Percentiles rank a stretch among this genome's conserved stretches.
These are phyloP conservation scores for Alligator sinensis DNA, from an alignment of 2,113 vertebrate genomes.

Conservation along the genomic window DNA sequence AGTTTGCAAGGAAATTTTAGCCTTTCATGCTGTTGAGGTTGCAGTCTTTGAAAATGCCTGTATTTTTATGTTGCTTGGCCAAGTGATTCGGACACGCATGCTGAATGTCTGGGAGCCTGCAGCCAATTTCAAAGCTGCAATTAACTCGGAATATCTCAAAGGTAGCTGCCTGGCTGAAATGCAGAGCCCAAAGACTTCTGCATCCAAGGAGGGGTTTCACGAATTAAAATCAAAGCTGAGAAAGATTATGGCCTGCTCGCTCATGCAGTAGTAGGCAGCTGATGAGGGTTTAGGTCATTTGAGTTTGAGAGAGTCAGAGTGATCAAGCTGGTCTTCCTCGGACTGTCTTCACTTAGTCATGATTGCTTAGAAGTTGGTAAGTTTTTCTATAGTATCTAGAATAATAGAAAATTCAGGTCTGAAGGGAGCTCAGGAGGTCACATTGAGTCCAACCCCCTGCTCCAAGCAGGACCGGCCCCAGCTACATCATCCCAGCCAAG, in stretches of 20 bases:
- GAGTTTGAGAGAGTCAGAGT: not conserved
- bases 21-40: not conserved
- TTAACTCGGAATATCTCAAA: not conserved
- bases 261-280: not conserved
- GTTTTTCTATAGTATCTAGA: not conserved
- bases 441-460: too few species aligned
- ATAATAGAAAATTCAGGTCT: too few species aligned
- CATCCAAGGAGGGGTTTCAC: too few species aligned
- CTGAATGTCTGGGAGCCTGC: accelerated
- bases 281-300: not conserved
- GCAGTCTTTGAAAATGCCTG: accelerated
- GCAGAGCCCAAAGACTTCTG: not conserved
- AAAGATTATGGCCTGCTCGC: too few species aligned
- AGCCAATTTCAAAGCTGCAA: not conserved
- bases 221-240: too few species aligned
- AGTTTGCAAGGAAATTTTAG: not conserved
- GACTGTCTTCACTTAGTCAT: not conserved
- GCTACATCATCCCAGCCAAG: too few species aligned
- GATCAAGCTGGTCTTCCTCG: not conserved
- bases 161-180: not conserved
- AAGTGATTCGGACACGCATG: not conserved
- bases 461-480: too few species aligned
- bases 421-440: too few species aligned
- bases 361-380: not conserved
- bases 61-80: not conserved